Conservation (phyloP, 2,113 vertebrate species). For the Leuciscus idus region DNA sequence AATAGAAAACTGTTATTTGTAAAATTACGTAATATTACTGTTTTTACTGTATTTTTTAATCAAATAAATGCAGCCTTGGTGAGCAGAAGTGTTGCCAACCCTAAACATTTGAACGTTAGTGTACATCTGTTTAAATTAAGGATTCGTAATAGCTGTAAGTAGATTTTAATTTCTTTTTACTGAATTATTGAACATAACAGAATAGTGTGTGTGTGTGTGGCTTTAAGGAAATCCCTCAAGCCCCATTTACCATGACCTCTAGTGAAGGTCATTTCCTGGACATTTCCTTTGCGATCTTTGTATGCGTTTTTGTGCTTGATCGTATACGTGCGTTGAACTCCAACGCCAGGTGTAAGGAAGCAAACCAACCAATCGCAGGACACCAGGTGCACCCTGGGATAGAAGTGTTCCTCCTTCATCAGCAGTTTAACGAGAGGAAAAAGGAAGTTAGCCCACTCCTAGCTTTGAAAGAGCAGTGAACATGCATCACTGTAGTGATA, state of each 20-base stretch:
- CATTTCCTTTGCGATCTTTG: conserved; percentile 16
- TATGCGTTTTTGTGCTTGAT: background rate
- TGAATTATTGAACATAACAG: background rate
- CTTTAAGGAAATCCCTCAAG: conserved; percentile 46
- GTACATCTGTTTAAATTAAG: background rate
- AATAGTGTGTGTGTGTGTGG: background rate
- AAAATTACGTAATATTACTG: too few species aligned
- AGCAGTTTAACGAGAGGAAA: conserved; percentile 38
- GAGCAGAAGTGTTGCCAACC: background rate
- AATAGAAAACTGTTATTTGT: too few species aligned
- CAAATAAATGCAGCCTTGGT: too few species aligned
- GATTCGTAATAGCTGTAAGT: background rate
- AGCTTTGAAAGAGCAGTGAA: background rate
- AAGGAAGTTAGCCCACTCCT: conserved; percentile 33
- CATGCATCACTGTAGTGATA: background rate
- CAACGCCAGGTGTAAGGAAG: conserved; percentile 25
- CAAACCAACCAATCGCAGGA: conserved; percentile 32
- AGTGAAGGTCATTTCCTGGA: conserved; percentile 25
- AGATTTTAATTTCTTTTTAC: background rate
- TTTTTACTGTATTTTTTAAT: too few species aligned
- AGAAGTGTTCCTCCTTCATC: conserved; percentile 23
- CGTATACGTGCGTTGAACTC: background rate
- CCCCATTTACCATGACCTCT: conserved; percentile 46
- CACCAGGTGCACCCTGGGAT: conserved; percentile 48
- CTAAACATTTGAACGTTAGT: background rate